Evolutionary conservation across 2,113 vertebrate species (phyloP).

Genomic region (Lates calcarifer): DNA sequence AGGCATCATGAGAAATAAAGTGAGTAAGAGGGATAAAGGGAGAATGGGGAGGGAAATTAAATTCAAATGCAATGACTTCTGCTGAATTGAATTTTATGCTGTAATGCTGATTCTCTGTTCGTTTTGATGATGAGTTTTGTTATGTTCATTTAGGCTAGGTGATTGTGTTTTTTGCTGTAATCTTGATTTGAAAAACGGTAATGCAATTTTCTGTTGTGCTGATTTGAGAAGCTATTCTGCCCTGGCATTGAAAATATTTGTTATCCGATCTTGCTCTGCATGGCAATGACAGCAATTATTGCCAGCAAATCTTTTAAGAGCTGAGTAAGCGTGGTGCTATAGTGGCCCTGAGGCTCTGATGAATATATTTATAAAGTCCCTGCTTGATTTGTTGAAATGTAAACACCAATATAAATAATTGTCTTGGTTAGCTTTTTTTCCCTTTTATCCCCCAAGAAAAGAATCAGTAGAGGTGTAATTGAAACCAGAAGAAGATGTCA

Average conservation of each 20-base stretch:
- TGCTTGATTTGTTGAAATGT: constrained; percentile 42
- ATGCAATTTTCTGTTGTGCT: constrained; percentile 21
- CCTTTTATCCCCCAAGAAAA: constrained; percentile 32
- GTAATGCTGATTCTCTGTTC: constrained; percentile 27
- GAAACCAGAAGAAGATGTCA: constrained; percentile 53
- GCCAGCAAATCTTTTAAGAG: constrained; percentile 45
- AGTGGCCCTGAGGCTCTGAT: constrained; percentile 30
- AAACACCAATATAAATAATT: constrained; percentile 57
- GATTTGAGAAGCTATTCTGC: constrained; percentile 10
- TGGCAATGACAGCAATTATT: constrained; percentile 31
- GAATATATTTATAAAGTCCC: constrained; percentile 39
- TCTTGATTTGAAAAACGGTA: constrained; percentile 21
- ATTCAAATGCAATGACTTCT: constrained; percentile 29
- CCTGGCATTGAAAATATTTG: neutral
- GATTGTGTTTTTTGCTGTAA: constrained; percentile 34
- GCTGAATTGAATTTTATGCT: constrained; percentile 26
- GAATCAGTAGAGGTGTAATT: constrained; percentile 41
- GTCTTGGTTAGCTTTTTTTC: constrained; percentile 52
- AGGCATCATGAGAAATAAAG: constrained; percentile 38
- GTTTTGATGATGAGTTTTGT: constrained; percentile 46
- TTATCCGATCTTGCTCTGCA: constrained; percentile 3
- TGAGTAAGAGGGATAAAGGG: neutral
- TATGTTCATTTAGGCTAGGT: constrained; percentile 33
- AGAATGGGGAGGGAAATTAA: constrained; percentile 47
- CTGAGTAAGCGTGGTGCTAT: constrained; percentile 8